Percentiles rank a stretch among this genome's conserved stretches.
These are phyloP conservation scores for Balaeniceps rex DNA, from an alignment of 2,113 vertebrate genomes.

Conservation along the genomic window DNA sequence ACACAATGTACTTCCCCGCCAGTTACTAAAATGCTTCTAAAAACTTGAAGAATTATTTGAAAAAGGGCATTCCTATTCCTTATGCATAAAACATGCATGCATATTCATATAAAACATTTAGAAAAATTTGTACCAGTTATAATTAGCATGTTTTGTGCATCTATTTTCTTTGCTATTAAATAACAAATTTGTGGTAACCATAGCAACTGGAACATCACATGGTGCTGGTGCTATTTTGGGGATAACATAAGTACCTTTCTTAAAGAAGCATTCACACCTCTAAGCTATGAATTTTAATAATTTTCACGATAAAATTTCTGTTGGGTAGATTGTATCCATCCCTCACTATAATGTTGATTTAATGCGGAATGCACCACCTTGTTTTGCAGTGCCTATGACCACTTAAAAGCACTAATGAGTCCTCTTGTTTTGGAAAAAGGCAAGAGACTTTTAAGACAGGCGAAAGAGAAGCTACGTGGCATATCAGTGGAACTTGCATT, in stretches of 20 bases:
- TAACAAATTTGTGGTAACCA: slow-evolving; percentile 86
- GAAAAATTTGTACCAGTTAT: slow-evolving; percentile 80
- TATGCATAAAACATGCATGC: slow-evolving; percentile 76
- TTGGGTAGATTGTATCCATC: slow-evolving; percentile 18
- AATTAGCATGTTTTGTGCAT: slow-evolving; percentile 86
- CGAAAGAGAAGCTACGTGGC: not conserved
- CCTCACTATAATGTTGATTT: not conserved
- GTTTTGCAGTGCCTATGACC: not conserved
- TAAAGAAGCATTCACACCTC: slow-evolving; percentile 77
- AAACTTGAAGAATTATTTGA: slow-evolving; percentile 70
- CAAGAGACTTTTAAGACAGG: not conserved
- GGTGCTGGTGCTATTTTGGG: slow-evolving; percentile 78
- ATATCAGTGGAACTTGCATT: not conserved
- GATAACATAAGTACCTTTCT: slow-evolving; percentile 81
- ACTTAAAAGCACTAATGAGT: not conserved
- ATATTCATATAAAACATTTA: slow-evolving; percentile 81
- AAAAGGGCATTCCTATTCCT: slow-evolving; percentile 71
- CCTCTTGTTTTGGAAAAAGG: not conserved
- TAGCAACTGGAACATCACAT: slow-evolving; percentile 81
- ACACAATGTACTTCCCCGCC: slow-evolving; percentile 16
- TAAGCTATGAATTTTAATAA: slow-evolving; percentile 67
- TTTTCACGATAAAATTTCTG: slow-evolving; percentile 47
- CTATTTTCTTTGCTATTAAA: slow-evolving; percentile 86
- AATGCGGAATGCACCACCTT: not conserved
- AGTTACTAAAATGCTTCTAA: slow-evolving; percentile 42